These are phyloP conservation scores for Dissostichus mawsoni DNA, from an alignment of 2,113 vertebrate species.

Conservation along the genomic window DNA sequence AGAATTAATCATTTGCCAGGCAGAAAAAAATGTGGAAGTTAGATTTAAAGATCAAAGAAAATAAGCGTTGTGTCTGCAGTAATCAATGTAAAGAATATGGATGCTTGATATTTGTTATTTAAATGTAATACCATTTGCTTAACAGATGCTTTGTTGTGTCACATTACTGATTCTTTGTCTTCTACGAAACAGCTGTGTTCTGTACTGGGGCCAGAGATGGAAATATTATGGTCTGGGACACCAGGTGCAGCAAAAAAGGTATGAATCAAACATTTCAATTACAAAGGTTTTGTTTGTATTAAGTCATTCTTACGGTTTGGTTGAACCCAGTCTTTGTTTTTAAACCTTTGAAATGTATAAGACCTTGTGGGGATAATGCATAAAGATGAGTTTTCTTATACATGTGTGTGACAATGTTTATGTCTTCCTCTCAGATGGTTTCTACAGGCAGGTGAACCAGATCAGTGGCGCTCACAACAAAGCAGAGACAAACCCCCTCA, in stretches of 20 bases:
- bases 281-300: background rate
- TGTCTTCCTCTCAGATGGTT: constrained; percentile 87
- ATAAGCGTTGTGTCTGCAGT: background rate
- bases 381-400: background rate
- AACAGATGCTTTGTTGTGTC: background rate
- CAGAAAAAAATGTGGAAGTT: background rate
- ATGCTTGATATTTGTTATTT: background rate
- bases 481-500: constrained; percentile 84
- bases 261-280: constrained; percentile 33
- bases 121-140: background rate
- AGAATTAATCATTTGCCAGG: background rate
- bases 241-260: constrained; percentile 97
- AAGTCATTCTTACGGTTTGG: background rate
- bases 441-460: constrained; percentile 96
- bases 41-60: background rate
- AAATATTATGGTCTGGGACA: constrained; percentile 99
- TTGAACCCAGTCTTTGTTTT: background rate
- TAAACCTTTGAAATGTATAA: background rate
- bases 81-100: background rate
- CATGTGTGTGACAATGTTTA: background rate
- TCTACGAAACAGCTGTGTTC: constrained; percentile 89
- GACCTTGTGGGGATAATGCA: background rate
- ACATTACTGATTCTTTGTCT: background rate
- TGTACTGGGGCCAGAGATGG: constrained; percentile 97
- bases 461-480: constrained; percentile 96